These are phyloP conservation scores for Halichondria panicea DNA, from an alignment of 37 sponge, comb jelly and placozoan species.

Conservation along the genomic window DNA sequence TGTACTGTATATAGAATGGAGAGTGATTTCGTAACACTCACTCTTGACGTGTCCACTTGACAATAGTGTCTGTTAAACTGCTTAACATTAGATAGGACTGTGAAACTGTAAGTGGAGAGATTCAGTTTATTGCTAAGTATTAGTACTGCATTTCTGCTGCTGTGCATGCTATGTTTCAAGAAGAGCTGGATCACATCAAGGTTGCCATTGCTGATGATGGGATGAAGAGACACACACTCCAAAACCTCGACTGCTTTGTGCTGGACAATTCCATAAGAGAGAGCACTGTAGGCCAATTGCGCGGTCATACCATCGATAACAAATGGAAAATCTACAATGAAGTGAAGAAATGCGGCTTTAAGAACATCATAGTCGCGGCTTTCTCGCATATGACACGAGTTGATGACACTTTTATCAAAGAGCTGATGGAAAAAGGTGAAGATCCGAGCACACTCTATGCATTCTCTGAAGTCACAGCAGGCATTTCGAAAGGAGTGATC, in stretches of 20 bases:
- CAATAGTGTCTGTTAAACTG: no score
- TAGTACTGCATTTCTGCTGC: no score
- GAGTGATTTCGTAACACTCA: no score
- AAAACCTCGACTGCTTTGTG: conserved; percentile 74
- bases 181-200: no score
- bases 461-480: conserved; percentile 77
- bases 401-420: conserved; percentile 75
- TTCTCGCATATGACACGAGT: conserved; percentile 77
- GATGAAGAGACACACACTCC: conserved; percentile 49
- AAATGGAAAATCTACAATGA: conserved; percentile 70
- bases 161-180: no score
- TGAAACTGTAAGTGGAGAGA: no score
- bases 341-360: conserved; percentile 73
- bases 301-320: conserved; percentile 81
- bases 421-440: conserved; percentile 46
- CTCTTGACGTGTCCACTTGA: no score
- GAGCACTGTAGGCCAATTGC: conserved; percentile 88
- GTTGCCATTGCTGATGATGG: neutral
- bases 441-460: conserved; percentile 55
- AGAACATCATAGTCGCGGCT: conserved; percentile 75
- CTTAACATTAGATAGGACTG: no score
- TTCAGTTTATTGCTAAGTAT: no score
- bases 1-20: no score
- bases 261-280: conserved; percentile 92
- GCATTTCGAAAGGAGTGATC: conserved; percentile 23